phyloP scores from a whole-genome alignment of 2,113 vertebrate species.

The Paedocypris sp. region DNA sequence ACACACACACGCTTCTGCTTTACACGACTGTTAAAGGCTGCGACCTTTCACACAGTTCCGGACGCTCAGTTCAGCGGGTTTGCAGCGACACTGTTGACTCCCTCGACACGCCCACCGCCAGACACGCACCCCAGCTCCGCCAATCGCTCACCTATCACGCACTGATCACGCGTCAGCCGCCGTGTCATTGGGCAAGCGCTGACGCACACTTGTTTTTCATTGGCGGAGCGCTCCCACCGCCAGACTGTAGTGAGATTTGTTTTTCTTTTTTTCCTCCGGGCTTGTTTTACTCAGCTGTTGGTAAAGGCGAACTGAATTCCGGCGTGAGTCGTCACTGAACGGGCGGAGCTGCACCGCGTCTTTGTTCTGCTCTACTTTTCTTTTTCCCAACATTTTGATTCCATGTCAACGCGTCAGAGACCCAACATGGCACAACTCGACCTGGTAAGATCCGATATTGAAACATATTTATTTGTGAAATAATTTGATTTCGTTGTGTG shows the following conservation, averaged over 20 bases:
- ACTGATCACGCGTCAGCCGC: slow-evolving; percentile 71
- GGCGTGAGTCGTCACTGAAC: slow-evolving; percentile 28
- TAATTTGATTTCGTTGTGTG: not conserved
- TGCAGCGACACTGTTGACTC: slow-evolving; percentile 68
- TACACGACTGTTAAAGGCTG: not conserved
- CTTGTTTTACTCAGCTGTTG: slow-evolving; percentile 67
- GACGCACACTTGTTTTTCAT: slow-evolving; percentile 51
- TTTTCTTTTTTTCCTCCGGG: slow-evolving; percentile 51
- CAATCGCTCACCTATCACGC: slow-evolving; percentile 66
- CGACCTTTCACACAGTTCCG: slow-evolving; percentile 86
- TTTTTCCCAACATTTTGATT: slow-evolving; percentile 20
- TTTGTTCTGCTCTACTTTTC: slow-evolving; percentile 55
- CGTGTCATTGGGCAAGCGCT: slow-evolving; percentile 57
- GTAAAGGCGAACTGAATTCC: slow-evolving; percentile 46
- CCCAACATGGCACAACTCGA: slow-evolving; percentile 49
- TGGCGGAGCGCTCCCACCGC: slow-evolving; percentile 63
- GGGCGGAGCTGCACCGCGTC: slow-evolving; percentile 42
- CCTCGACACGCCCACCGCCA: slow-evolving; percentile 50
- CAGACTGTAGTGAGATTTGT: slow-evolving; percentile 58
- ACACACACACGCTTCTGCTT: slow-evolving; percentile 20
- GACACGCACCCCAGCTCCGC: slow-evolving; percentile 65
- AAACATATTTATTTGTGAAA: not conserved
- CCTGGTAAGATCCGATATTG: slow-evolving; percentile 47
- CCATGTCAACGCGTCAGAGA: slow-evolving; percentile 48
- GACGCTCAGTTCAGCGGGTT: slow-evolving; percentile 58